Percentiles rank a stretch among this genome's conserved stretches.
Evolutionary conservation across 2,797 vertebrate species (phyloP).

Genomic region (Microctenopoma lineatum): DNA sequence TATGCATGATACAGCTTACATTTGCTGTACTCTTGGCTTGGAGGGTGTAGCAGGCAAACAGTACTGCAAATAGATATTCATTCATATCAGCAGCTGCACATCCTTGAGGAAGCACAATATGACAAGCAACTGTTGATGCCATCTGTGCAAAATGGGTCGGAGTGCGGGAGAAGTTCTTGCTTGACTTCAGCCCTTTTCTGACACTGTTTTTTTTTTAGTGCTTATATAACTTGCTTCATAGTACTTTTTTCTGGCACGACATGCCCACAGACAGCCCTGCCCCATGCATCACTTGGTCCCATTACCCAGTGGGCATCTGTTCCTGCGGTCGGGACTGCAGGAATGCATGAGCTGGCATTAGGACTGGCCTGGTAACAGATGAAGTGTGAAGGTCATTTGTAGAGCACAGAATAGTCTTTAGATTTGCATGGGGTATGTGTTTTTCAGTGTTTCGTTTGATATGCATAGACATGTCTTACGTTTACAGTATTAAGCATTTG

Average conservation of each 20-base stretch:
- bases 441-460: constrained; percentile 6
- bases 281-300: constrained; percentile 77
- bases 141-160: constrained; percentile 59
- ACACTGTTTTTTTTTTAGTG: constrained; percentile 1
- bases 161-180: constrained; percentile 48
- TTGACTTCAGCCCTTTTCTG: constrained; percentile 44
- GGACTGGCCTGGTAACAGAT: constrained; percentile 68
- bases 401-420: constrained; percentile 22
- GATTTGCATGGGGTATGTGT: constrained; percentile 19
- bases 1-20: constrained; percentile 3
- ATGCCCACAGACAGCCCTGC: constrained; percentile 53
- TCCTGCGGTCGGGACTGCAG: constrained; percentile 61
- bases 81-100: constrained; percentile 62
- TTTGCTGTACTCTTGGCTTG: constrained; percentile 31
- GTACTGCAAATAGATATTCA: constrained; percentile 32
- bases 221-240: constrained; percentile 71
- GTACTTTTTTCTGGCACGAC: constrained; percentile 67
- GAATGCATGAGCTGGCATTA: constrained; percentile 61
- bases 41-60: constrained; percentile 28
- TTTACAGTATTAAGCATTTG: constrained; percentile 20
- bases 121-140: constrained; percentile 74
- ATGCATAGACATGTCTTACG: constrained; percentile 21
- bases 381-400: constrained; percentile 77
- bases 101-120: constrained; percentile 64
- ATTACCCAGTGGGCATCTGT: constrained; percentile 77